Percentiles rank a stretch among this genome's conserved stretches.
Evolutionary conservation across 2,888 invertebrate species (phyloP).

Genomic region (Esperia sulphurella): DNA sequence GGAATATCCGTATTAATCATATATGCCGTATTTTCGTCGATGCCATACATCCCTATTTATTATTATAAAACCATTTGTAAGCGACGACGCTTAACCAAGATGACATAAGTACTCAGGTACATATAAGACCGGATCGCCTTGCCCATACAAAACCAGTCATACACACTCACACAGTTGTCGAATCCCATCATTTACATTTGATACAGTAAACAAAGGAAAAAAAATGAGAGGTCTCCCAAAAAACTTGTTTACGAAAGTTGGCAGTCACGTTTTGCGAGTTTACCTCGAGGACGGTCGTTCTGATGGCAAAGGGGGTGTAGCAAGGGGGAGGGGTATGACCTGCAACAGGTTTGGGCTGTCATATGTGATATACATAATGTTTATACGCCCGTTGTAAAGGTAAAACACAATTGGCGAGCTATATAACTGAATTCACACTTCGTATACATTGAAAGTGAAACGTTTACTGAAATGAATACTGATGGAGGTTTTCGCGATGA

Average conservation of each 20-base stretch:
- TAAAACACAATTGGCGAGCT: background rate
- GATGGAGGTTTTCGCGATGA: too few species aligned
- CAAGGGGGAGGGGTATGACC: slow-evolving; percentile 1
- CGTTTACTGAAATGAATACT: too few species aligned
- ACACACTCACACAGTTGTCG: background rate
- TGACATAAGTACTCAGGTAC: background rate
- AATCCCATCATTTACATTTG: background rate
- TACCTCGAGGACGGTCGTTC: background rate
- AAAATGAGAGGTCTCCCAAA: slow-evolving; percentile 8
- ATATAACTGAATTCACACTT: background rate
- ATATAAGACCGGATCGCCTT: background rate
- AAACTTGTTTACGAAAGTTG: slow-evolving; percentile 18
- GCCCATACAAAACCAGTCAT: background rate
- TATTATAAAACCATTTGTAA: background rate
- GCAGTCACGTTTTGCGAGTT: slow-evolving; percentile 11
- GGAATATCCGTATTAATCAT: too few species aligned
- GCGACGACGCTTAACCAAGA: background rate
- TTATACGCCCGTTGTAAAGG: background rate
- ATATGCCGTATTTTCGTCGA: too few species aligned
- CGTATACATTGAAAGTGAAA: too few species aligned
- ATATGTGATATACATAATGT: background rate
- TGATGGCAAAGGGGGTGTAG: background rate
- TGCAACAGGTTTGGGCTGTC: slow-evolving; percentile 15
- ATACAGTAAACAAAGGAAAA: background rate
- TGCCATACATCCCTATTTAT: too few species aligned